Evolutionary conservation across 2,888 invertebrate genomes (phyloP).

Genomic region (Drosophila pseudotalamancana): DNA sequence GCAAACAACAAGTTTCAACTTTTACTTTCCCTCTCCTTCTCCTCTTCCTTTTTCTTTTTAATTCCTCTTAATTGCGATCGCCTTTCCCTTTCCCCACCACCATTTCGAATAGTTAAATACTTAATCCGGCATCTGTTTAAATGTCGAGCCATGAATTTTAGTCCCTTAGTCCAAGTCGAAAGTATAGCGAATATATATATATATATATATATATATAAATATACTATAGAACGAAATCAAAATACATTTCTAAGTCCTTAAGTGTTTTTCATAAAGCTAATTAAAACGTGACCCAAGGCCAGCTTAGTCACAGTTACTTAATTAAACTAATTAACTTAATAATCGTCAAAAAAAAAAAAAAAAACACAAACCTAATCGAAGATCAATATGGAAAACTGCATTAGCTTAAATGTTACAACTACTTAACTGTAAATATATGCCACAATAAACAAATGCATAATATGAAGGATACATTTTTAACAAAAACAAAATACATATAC

Average conservation of each 20-base stretch:
- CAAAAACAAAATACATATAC: conserved; percentile 36
- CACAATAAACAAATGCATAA: conserved; percentile 21
- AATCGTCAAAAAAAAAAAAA: conserved; percentile 36
- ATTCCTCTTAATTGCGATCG: conserved; percentile 19
- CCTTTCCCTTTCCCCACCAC: not conserved
- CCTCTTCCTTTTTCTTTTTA: conserved; percentile 29
- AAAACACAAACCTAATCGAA: conserved; percentile 28
- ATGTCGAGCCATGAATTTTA: conserved; percentile 32
- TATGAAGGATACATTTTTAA: conserved; percentile 48
- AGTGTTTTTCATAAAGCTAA: conserved; percentile 69
- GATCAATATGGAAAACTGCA: conserved; percentile 7
- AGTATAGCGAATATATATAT: conserved; percentile 20
- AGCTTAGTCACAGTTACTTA: conserved; percentile 41
- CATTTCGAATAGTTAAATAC: conserved; percentile 27
- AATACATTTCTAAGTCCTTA: conserved; percentile 78
- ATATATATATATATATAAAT: not conserved
- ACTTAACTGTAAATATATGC: conserved; percentile 47
- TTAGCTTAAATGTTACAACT: conserved; percentile 28
- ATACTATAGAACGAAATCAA: conserved; percentile 68
- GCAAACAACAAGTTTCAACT: conserved; percentile 28
- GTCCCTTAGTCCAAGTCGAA: conserved; percentile 28
- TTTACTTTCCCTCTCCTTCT: not conserved
- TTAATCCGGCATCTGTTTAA: conserved; percentile 38
- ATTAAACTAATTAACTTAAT: conserved; percentile 42
- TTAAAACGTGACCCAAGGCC: conserved; percentile 47